Percentiles rank a stretch among this genome's conserved stretches.
Conservation (phyloP, 2,113 vertebrate species). For the Cyprichromis sp. region DNA sequence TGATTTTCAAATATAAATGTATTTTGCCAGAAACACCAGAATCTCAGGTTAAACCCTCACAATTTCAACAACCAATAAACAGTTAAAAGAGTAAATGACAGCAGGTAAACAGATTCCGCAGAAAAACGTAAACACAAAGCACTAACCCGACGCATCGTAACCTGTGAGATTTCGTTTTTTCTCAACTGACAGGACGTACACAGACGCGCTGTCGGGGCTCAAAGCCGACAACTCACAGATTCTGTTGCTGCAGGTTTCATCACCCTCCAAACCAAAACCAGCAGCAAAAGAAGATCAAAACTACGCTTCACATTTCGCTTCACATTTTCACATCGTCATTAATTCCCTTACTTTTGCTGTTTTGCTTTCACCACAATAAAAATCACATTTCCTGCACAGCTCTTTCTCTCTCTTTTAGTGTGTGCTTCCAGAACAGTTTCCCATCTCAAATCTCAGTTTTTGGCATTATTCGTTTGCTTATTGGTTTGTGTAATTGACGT, state of each 20-base stretch:
- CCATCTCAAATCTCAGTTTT: neutral
- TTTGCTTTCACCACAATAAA: neutral
- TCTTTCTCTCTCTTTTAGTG: neutral
- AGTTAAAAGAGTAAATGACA: neutral
- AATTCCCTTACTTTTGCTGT: neutral
- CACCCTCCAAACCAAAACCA: neutral
- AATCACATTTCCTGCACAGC: neutral
- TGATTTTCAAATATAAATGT: neutral
- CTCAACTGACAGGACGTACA: neutral
- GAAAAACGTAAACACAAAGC: neutral
- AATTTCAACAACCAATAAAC: neutral
- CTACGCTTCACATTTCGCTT: neutral
- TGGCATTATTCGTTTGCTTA: neutral
- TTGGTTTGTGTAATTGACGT: neutral
- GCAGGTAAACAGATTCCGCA: neutral
- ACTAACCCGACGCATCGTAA: neutral
- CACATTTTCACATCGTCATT: neutral
- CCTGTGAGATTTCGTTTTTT: neutral
- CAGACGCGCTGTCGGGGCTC: neutral
- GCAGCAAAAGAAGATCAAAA: neutral
- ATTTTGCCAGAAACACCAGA: neutral
- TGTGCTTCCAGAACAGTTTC: neutral
- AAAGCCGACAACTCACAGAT: neutral
- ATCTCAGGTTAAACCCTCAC: neutral
- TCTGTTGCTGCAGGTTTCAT: neutral